These are phyloP conservation scores for Falco columbarius DNA, from an alignment of 2,797 vertebrate species.

Conservation along the genomic window DNA sequence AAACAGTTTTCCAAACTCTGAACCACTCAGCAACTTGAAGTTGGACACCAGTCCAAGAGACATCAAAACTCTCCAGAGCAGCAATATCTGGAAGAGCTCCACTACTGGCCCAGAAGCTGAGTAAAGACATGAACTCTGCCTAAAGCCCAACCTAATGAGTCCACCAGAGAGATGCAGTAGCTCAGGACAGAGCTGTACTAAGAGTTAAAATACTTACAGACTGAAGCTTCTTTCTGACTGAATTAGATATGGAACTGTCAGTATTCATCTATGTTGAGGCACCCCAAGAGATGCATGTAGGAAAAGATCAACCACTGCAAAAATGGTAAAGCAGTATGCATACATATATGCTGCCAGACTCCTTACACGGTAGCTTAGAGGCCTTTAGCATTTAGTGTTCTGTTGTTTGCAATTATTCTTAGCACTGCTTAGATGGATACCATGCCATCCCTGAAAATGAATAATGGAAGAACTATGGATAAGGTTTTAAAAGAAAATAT, in stretches of 20 bases:
- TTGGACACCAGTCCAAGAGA: not conserved
- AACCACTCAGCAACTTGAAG: not conserved
- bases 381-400: not conserved
- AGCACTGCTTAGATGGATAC: not conserved
- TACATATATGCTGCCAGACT: not conserved
- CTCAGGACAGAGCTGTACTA: not conserved
- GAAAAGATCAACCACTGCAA: not conserved
- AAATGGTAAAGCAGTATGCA: not conserved
- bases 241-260: not conserved
- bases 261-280: not conserved
- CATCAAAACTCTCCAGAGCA: not conserved
- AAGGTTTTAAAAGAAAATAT: not conserved
- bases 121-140: not conserved
- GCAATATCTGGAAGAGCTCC: not conserved
- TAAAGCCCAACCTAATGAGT: not conserved
- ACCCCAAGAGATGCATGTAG: not conserved
- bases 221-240: not conserved
- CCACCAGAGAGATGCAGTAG: not conserved
- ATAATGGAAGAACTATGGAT: not conserved
- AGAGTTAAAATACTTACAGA: not conserved
- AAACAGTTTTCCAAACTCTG: not conserved
- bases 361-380: not conserved
- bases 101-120: not conserved
- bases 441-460: fast-evolving
- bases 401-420: not conserved